Evolutionary conservation across 2,888 invertebrate genomes (phyloP), one percentile per base, ranked within the genome.

Genomic region (Liodrosophila aerea): DNA sequence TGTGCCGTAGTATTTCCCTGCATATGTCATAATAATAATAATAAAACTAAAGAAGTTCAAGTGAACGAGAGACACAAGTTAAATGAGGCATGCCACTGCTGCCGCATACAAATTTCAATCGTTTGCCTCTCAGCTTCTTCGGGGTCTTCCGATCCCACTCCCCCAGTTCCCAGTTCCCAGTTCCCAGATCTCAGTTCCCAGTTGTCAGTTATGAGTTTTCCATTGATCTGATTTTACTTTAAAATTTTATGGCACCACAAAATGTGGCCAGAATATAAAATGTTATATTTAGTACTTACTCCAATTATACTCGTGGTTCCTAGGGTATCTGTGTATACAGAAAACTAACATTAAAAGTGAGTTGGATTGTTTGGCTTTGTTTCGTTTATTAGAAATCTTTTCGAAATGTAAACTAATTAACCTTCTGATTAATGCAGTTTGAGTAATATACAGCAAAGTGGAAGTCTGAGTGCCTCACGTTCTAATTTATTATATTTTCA

Each of bases 11-110:
- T 27, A 29, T 15, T 34, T 18, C 37, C 29, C 50, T 33, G 11
- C 45, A 60, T 41, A 60, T 60, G 65, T 60, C 54, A 65, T 65
- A 65, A 62, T 57, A 56, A n/a, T n/a, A n/a, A n/a, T n/a, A n/a
- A n/a, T n/a, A n/a, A n/a, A 59, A 59, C 33, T 40, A 41, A 39
- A 15, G 22, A 22, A 22, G 22, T 4, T 5, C 5, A 22, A 9
- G 46, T 36, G 43, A 36, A 45, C 44, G 47, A 65, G 49, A 67
- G 44, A 49, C 41, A 39, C 58, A 67, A 58, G 52, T 37, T 44
- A 58, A 68, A 68, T 68, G 67, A 57, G 56, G 53, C 67, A 63
- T 67, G 52, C 67, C 44, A 29, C 36, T 36, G 29, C 22, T 27
- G 36, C 22, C 22, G 36, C 62, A 53, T 39, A 66, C 49, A 49